Base-by-base conservation (phyloP, 37 sponge, comb jelly and placozoan species). In the Axinella damicornis region DNA sequence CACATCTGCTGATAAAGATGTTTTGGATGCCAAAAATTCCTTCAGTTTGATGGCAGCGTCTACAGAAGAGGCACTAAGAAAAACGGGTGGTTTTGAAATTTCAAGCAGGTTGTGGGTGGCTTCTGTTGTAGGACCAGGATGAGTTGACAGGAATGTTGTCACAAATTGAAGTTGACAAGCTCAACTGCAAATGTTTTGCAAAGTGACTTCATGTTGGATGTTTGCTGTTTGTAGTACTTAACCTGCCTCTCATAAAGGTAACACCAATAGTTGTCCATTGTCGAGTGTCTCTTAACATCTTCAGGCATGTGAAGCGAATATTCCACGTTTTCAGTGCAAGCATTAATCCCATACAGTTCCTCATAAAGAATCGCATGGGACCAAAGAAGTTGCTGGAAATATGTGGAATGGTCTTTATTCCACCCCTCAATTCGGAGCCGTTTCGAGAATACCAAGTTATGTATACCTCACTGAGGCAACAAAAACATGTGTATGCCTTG, bases 251-350 rank as follows among this genome's bases (percentile, higher is more conserved):
- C 59, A 32, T 19, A 76, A 15, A 76, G 53, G 33, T 56, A 74
- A 55, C 75, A 74, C 75, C 75, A 74, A 27, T 56, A 74, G 57
- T 74, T 74, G 75, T 74, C 75, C 28, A 55, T 33, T 22, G 57
- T 74, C 2, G 75, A 55, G 6, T 28, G 33, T 2, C 27, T 0
- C 2, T 5, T 28, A 25, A 66, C 24, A 33, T 66, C 67, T 2
- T 53, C 75, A 27, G 57, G 57, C 75, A 74, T 74, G 57, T 74
- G 75, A 0, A 54, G 56, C 1, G 75, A 74, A 33, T 74, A 74
- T 6, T 74, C 75, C 57, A 74, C 34, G 12, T 74, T 74, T 54
- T 74, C 75, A 4, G 75, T 74, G 31, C 75, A 74, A 35, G 75
- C 55, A 0, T 1, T 2, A 0, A 71, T 5, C 1, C 72, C 72